phyloP scores from a whole-genome alignment of 2,888 invertebrate genomes.

The Trichogramma evanescens region DNA sequence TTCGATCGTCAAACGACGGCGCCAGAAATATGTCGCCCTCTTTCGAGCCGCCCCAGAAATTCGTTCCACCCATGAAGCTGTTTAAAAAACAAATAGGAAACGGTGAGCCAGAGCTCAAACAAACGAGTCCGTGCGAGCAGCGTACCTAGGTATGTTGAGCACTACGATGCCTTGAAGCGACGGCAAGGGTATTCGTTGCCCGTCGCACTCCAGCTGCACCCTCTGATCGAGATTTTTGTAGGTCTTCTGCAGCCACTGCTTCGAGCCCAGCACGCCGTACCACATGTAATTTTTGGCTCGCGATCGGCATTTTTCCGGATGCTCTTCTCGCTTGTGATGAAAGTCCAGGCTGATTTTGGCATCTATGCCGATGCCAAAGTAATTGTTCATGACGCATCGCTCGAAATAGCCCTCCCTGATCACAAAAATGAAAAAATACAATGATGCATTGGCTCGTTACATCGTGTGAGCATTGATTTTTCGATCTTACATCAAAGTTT shows the following conservation, averaged over 20 bases:
- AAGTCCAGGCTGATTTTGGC: slow-evolving; percentile 96
- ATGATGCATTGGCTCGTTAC: background rate
- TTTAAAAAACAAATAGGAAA: background rate
- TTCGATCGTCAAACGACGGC: slow-evolving; percentile 91
- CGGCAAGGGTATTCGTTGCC: slow-evolving; percentile 88
- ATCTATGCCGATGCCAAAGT: slow-evolving; percentile 96
- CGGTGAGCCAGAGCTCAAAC: background rate
- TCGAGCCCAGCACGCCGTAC: slow-evolving; percentile 77
- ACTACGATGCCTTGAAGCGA: slow-evolving; percentile 95
- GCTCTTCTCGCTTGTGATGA: slow-evolving; percentile 93
- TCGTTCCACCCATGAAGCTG: slow-evolving; percentile 96
- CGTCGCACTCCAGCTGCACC: slow-evolving; percentile 93
- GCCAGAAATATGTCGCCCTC: slow-evolving; percentile 87
- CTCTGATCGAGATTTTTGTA: slow-evolving; percentile 94
- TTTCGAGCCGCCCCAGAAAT: slow-evolving; percentile 95
- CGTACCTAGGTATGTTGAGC: slow-evolving; percentile 82
- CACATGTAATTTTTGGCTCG: slow-evolving; percentile 95
- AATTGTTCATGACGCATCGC: slow-evolving; percentile 96
- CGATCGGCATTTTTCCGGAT: slow-evolving; percentile 92
- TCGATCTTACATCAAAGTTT: slow-evolving; percentile 59
- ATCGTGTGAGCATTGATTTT: background rate
- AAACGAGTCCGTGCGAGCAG: background rate
- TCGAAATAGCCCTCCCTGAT: slow-evolving; percentile 80
- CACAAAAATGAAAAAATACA: background rate
- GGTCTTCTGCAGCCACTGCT: slow-evolving; percentile 79